Conservation (phyloP, 2,888 invertebrate species). For the Capitulum mitella region DNA sequence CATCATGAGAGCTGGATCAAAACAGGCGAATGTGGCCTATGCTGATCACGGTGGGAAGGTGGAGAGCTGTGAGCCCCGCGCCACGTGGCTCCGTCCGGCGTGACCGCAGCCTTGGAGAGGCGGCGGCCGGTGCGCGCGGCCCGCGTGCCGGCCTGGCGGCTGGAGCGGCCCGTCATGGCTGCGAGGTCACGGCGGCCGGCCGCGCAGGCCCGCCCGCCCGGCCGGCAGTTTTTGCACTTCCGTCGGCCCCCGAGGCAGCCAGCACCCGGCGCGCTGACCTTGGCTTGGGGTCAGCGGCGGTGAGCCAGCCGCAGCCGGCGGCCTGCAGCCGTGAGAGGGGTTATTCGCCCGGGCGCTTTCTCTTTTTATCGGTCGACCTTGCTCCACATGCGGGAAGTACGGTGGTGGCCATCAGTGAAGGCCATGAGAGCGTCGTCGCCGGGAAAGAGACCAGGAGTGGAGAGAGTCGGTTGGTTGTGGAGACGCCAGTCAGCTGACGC, state of each 20-base stretch:
- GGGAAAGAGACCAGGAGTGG: neutral
- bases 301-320: neutral
- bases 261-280: neutral
- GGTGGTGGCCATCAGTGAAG: neutral
- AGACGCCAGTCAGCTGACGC: neutral
- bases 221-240: constrained; percentile 17
- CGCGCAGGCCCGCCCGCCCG: neutral
- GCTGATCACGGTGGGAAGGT: no score
- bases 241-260: neutral
- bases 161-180: neutral
- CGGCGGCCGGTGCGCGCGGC: no score
- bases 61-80: no score
- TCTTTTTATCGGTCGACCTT: constrained; percentile 16
- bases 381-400: constrained; percentile 20
- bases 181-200: neutral
- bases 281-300: neutral
- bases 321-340: neutral
- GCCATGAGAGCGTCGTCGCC: neutral
- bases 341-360: constrained; percentile 22
- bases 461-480: neutral
- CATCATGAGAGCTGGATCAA: no score
- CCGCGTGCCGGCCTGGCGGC: no score
- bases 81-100: no score
- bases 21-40: no score
- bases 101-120: no score